phyloP scores from a whole-genome alignment of 37 sponge, comb jelly and placozoan genomes.

The Hexactinellida sp. region DNA sequence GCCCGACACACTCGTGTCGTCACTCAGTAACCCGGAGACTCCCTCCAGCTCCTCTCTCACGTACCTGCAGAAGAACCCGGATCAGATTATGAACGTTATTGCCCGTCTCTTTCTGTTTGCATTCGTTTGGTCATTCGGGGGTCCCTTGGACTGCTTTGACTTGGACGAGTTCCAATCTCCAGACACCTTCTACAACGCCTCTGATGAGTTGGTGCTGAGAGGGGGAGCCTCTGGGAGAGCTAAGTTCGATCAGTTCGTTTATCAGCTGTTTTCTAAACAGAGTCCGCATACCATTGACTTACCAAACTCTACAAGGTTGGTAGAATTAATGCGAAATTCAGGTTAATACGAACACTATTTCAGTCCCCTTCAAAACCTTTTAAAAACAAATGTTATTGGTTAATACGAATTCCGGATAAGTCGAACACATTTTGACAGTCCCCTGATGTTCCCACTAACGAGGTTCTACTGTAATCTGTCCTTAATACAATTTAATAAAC shows the following conservation, averaged over 20 bases:
- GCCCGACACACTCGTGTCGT: background rate
- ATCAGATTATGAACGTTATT: constrained; percentile 12
- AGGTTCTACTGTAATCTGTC: background rate
- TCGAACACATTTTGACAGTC: too few species aligned
- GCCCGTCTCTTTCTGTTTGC: constrained; percentile 42
- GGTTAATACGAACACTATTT: too few species aligned
- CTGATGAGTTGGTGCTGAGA: background rate
- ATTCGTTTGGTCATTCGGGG: constrained; percentile 57
- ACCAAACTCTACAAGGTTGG: constrained; percentile 13
- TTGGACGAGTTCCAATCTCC: background rate
- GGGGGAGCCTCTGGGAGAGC: constrained; percentile 32
- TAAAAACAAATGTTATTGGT: too few species aligned
- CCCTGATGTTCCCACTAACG: too few species aligned
- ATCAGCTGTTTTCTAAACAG: constrained; percentile 32
- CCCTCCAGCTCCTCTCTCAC: background rate
- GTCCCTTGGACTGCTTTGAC: constrained; percentile 34
- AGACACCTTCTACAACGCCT: background rate
- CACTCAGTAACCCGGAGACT: background rate
- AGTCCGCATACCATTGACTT: background rate
- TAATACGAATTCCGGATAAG: too few species aligned
- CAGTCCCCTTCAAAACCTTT: too few species aligned
- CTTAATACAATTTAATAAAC: background rate
- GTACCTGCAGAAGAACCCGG: background rate
- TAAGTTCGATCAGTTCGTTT: constrained; percentile 52
- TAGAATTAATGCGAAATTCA: too few species aligned